Evolutionary conservation across 2,888 invertebrate species (phyloP).

Genomic region (Candidula unifasciata): DNA sequence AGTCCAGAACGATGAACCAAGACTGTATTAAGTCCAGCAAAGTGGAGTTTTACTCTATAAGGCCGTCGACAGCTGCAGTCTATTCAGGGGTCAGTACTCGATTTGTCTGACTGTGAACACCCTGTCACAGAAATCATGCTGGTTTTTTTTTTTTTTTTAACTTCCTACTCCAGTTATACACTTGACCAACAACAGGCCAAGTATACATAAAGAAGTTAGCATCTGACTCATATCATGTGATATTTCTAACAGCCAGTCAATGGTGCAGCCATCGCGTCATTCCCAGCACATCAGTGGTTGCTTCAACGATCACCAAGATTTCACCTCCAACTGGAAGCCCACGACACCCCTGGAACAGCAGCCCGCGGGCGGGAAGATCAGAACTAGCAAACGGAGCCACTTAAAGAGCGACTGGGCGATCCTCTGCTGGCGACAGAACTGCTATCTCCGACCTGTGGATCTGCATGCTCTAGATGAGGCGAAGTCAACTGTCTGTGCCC

Average conservation of each 20-base stretch:
- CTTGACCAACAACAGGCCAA: background rate
- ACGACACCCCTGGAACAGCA: background rate
- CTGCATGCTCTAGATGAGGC: background rate
- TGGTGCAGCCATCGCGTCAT: background rate
- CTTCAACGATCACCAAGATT: background rate
- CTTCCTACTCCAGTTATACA: too few relatives aligned
- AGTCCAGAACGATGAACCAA: too few relatives aligned
- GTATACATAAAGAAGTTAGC: background rate
- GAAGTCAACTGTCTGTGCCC: background rate
- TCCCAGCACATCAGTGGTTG: background rate
- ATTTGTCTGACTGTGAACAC: too few relatives aligned
- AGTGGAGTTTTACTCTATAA: too few relatives aligned
- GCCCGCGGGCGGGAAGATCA: background rate
- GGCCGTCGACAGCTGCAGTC: too few relatives aligned
- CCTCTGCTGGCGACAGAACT: background rate
- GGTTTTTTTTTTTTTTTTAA: too few relatives aligned
- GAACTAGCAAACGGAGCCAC: background rate
- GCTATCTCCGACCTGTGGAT: background rate
- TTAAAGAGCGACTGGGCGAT: background rate
- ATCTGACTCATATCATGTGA: background rate
- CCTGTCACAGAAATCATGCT: too few relatives aligned
- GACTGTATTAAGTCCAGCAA: too few relatives aligned
- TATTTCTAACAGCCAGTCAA: background rate
- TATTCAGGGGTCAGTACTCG: too few relatives aligned
- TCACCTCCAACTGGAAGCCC: conserved; percentile 43